Base-by-base conservation (phyloP, 2,797 vertebrate species). In the Helicolenus hilgendorfi region DNA sequence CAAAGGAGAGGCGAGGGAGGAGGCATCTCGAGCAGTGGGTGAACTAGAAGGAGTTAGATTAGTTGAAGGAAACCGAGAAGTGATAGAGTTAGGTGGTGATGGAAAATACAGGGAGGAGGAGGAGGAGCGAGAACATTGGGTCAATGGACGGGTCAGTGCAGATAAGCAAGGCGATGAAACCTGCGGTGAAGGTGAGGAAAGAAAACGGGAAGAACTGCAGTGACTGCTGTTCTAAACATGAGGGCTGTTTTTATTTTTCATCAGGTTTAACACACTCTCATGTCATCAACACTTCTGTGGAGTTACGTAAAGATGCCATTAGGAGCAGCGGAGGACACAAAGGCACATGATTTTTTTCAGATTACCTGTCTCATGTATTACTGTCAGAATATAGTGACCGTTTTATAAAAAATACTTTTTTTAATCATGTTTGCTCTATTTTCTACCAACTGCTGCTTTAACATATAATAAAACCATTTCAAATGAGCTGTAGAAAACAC, bases 71-170 rank as follows among this genome's bases (percentile, higher is more conserved):
- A 85, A 71, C 49, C 2, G 9, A 68, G 38, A 71, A 56, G 56
- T 70, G 38, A 77, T 78, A 10, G 56, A 72, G 35, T 45, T 53
- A 73, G 63, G 35, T 24, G 29, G 65, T 68, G 60, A 73, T 77
- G 65, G 29, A 59, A 71, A 56, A 68, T 63, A 71, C 36, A 45
- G 71, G 33, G 70, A 53, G 65, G 45, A 71, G 65, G 45, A 71
- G 77, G 71, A 69, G 77, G 69, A 18, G 14, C 0, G 7, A 76
- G 79, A 93, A 85, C 85, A 85, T 29, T 84, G 81, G 85, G 83
- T 91, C 82, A 89, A 18, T 68, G 27, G 24, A 72, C 6, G 26
- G 79, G 87, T 94, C 84, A 92, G 56, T 67, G 63, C 67, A 72
- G 82, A 84, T 36, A 69, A 85, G 84, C 69, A 79, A 83, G 72